Base-by-base conservation (phyloP, 2,797 vertebrate genomes). In the Acanthurus leucopareius region DNA sequence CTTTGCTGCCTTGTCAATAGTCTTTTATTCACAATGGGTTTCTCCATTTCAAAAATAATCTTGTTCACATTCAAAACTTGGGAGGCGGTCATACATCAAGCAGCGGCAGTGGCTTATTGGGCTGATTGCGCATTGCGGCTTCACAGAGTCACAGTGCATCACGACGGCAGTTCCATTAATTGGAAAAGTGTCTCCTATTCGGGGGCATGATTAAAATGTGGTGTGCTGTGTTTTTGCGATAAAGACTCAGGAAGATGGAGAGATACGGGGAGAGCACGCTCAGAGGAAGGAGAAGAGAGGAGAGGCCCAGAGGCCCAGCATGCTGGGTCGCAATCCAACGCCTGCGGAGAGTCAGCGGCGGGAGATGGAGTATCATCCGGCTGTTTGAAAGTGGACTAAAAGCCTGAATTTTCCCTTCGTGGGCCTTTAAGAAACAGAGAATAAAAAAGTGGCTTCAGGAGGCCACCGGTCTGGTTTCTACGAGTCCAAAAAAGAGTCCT, bases 161-260 rank as follows among this genome's bases (percentile, higher is more conserved):
- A 75, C 75, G 10, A 58, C 78, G 61, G 86, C 83, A 59, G 90
- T 82, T 82, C 79, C 86, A 69, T 93, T 95, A 95, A 95, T 95
- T 94, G 92, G 93, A 95, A 95, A 94, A 91, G 91, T 88, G 89
- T 91, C 91, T 91, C 84, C 90, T 80, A 89, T 93, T 94, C 72
- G 80, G 82, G 88, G 89, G 88, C 92, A 92, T 91, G 94, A 95
- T 95, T 95, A 94, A 95, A 95, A 94, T 86, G 89, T 87, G 87
- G 85, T 88, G 87, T 77, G 89, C 91, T 94, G 94, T 86, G 85
- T 87, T 91, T 88, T 80, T 20, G 89, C 59, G 93, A 94, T 94
- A 94, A 94, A 90, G 91, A 91, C 85, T 86, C 56, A 6, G 89
- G 64, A 87, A 94, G 91, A 93, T 93, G 75, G 78, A 84, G 85